phyloP scores from a whole-genome alignment of 2,113 vertebrate species.

The Pterocles burchelli region DNA sequence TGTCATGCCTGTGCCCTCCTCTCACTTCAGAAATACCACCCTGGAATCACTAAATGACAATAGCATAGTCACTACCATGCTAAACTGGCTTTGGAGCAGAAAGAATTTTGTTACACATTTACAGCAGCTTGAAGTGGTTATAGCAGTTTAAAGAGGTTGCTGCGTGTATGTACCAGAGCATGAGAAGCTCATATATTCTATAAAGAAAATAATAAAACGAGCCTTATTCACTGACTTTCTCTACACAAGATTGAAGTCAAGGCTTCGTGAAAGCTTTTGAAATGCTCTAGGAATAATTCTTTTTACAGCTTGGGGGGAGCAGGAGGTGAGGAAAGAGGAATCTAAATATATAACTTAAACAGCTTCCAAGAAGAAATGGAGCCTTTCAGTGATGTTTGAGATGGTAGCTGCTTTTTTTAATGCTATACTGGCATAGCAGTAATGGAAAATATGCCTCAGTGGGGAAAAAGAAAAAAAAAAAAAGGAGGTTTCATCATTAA shows the following conservation, averaged over 20 bases:
- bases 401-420: constrained; percentile 55
- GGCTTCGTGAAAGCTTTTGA: neutral
- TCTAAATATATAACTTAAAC: constrained; percentile 52
- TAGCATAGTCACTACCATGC: neutral
- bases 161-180: neutral
- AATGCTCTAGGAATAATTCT: neutral
- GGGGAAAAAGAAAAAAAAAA: neutral
- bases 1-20: neutral
- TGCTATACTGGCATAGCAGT: constrained; percentile 24
- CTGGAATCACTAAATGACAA: neutral
- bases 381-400: constrained; percentile 59
- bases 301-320: neutral
- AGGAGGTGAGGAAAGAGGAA: constrained; percentile 20
- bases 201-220: neutral
- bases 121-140: neutral
- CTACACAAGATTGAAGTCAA: neutral
- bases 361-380: constrained; percentile 54
- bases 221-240: neutral
- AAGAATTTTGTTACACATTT: neutral
- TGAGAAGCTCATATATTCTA: neutral
- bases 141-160: neutral
- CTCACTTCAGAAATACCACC: neutral
- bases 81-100: neutral
- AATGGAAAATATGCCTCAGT: constrained; percentile 69
- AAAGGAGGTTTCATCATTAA: constrained; percentile 53